Evolutionary conservation across 1,140 invertebrate genomes (phyloP).

Genomic region (Hylyphantes graminicola): DNA sequence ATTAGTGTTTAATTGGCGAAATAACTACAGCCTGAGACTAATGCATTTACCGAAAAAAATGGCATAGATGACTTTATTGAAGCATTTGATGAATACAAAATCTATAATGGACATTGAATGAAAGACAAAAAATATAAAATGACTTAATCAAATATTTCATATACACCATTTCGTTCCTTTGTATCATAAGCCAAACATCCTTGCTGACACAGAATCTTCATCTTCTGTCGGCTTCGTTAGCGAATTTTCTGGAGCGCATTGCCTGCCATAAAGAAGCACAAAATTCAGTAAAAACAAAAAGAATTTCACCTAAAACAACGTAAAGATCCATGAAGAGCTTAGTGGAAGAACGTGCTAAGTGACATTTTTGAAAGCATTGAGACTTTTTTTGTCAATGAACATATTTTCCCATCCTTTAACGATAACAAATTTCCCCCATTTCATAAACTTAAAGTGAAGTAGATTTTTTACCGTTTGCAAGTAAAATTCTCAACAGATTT

Average conservation of each 20-base stretch:
- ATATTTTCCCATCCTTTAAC: no score
- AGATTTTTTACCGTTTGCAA: no score
- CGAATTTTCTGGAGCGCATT: constrained; percentile 22
- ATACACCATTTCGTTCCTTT: not conserved
- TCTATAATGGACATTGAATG: constrained; percentile 6
- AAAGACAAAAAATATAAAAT: constrained; percentile 28
- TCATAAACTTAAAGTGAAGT: no score
- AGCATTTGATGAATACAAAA: constrained; percentile 31
- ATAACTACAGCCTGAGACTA: no score
- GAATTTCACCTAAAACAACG: no score
- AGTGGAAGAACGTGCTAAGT: no score
- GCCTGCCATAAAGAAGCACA: constrained; percentile 29
- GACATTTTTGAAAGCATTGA: no score
- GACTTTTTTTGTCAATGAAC: no score
- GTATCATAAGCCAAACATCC: not conserved
- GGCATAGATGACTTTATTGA: constrained; percentile 41
- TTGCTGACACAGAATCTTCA: constrained; percentile 17
- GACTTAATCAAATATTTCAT: not conserved
- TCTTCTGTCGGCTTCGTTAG: not conserved
- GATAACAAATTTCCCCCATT: no score
- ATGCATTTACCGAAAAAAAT: constrained; percentile 22
- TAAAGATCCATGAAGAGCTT: no score
- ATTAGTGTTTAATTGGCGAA: no score
- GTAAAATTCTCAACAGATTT: no score
- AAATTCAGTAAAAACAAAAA: not conserved